phyloP scores from a whole-genome alignment of 2,113 vertebrate species.

The Oreotragus oreotragus region DNA sequence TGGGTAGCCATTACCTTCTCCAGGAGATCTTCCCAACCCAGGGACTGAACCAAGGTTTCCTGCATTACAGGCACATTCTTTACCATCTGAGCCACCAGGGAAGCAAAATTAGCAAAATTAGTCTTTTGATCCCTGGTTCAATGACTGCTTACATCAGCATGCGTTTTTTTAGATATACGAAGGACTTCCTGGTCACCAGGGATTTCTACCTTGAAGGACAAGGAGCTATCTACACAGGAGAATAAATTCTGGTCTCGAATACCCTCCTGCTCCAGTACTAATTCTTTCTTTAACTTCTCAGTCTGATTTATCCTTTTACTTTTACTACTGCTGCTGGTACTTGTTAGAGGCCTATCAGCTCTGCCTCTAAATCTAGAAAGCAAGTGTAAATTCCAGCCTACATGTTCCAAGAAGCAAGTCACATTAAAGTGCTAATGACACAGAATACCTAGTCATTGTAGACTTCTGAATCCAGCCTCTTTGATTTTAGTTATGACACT shows the following conservation, averaged over 20 bases:
- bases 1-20: neutral
- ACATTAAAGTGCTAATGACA: neutral
- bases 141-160: neutral
- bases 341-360: neutral
- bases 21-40: neutral
- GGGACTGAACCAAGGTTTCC: neutral
- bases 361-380: neutral
- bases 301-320: neutral
- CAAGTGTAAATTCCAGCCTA: neutral
- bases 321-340: neutral
- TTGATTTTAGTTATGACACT: neutral
- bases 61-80: neutral
- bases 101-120: neutral
- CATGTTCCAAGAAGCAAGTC: neutral
- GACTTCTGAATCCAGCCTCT: neutral
- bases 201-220: neutral
- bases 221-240: neutral
- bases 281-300: neutral
- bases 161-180: neutral
- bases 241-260: neutral
- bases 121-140: neutral
- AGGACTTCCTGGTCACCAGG: neutral
- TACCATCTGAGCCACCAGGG: neutral
- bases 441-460: neutral
- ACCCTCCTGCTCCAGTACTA: neutral